These are phyloP conservation scores for Chromobotia macracanthus DNA, from an alignment of 2,797 vertebrate genomes.

Conservation along the genomic window DNA sequence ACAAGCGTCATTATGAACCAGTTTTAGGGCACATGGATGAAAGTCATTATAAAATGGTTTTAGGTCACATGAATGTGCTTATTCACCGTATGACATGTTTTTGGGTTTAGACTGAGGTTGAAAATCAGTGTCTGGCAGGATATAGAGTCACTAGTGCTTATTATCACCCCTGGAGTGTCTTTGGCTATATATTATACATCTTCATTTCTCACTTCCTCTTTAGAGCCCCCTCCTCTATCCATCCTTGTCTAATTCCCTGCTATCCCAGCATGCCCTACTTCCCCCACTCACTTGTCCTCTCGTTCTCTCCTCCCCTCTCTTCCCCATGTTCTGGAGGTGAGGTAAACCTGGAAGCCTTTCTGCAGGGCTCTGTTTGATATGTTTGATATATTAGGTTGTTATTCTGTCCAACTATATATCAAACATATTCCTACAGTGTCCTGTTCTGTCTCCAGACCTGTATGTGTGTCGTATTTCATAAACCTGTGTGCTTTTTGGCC, in stretches of 20 bases:
- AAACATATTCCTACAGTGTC: slow-evolving; percentile 99
- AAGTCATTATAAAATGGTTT: no score
- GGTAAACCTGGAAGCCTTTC: slow-evolving; percentile 91
- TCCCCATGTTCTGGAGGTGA: slow-evolving; percentile 69
- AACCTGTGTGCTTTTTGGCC: slow-evolving; percentile 38
- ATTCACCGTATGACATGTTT: neutral
- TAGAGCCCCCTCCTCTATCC: slow-evolving; percentile 1
- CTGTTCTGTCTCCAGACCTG: slow-evolving; percentile 91
- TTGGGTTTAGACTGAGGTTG: no score
- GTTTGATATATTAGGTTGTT: slow-evolving; percentile 99
- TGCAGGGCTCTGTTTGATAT: slow-evolving; percentile 99
- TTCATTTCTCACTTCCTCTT: slow-evolving; percentile 20
- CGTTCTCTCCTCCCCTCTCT: slow-evolving; percentile 55
- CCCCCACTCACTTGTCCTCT: slow-evolving; percentile 52
- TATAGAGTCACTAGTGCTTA: slow-evolving; percentile 5
- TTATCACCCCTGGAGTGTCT: neutral
- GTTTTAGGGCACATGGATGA: neutral
- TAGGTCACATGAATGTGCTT: neutral
- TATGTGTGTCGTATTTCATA: slow-evolving; percentile 71
- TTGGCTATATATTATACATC: neutral
- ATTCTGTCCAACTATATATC: slow-evolving; percentile 99
- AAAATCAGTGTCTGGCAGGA: neutral
- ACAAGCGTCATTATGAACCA: neutral
- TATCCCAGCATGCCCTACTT: slow-evolving; percentile 38
- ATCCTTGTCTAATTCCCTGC: slow-evolving; percentile 41